Evolutionary conservation across 1,140 invertebrate genomes (phyloP).

Genomic region (Zaprionus camerounensis): DNA sequence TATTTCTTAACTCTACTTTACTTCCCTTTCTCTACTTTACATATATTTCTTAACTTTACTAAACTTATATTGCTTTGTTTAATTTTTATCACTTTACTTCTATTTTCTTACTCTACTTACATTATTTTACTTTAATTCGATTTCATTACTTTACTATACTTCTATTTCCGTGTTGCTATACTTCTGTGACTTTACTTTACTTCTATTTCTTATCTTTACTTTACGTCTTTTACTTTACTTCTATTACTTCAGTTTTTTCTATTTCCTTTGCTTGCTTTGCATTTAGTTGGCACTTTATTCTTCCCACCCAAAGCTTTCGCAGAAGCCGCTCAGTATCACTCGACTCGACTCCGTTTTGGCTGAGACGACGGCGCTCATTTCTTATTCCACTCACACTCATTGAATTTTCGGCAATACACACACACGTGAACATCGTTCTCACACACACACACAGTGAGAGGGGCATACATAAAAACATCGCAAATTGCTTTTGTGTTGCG

Average conservation of each 20-base stretch:
- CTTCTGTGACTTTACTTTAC: too few species aligned
- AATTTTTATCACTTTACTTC: background rate
- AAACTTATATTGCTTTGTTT: too few species aligned
- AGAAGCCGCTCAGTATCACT: constrained; percentile 35
- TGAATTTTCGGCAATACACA: constrained; percentile 51
- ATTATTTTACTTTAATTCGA: too few species aligned
- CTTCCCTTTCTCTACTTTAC: too few species aligned
- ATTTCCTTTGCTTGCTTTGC: too few species aligned
- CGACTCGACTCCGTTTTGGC: constrained; percentile 8
- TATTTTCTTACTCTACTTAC: too few species aligned
- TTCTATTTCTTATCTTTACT: too few species aligned
- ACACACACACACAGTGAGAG: constrained; percentile 6
- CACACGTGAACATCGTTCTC: constrained; percentile 3
- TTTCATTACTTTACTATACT: too few species aligned
- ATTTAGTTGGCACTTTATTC: too few species aligned
- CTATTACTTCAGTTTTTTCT: too few species aligned
- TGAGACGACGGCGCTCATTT: constrained; percentile 21
- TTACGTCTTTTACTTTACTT: background rate
- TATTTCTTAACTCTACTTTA: background rate
- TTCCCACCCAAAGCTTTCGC: constrained; percentile 3
- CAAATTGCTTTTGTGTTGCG: constrained; percentile 34
- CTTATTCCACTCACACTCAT: constrained; percentile 46
- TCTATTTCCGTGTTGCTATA: too few species aligned
- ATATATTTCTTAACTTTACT: too few species aligned
- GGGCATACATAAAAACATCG: constrained; percentile 33